Evolutionary conservation across 92 coral and sea anemone genomes (phyloP), one percentile per base, ranked within the genome.

Genomic region (Umimayanthus kanabou): DNA sequence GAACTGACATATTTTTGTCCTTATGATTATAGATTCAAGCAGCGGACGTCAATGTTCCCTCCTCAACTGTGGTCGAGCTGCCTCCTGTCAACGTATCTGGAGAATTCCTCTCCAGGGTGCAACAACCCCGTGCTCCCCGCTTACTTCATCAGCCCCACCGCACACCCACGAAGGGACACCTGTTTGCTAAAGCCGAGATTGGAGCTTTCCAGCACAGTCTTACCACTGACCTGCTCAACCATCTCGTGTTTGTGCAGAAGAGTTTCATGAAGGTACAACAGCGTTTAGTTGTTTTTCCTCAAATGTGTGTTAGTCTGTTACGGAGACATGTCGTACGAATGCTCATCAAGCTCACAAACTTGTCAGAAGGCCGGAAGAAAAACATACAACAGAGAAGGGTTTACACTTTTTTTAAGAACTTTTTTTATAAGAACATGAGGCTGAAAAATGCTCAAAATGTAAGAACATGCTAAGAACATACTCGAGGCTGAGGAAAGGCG

Each of bases 171-270:
- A 93, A 93, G 89, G 94, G 90, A 1, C 97, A 94, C 69, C 80
- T 97, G 88, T 85, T 88, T 76, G 92, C 92, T 20, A 92, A 89
- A 28, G 94, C 98, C 5, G 99, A 97, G 85, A 91, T 97, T 33
- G 99, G 99, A 45, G 91, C 99, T 2, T 95, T 97, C 91, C 96
- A 97, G 28, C 99, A 97, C 87, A 93, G 96, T 58, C 92, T 97
- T 57, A 95, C 99, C 43, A 97, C 99, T 5, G 99, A 97, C 84
- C 90, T 97, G 80, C 94, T 97, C 20, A 97, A 97, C 90, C 99
- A 97, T 83, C 94, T 97, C 39, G 98, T 97, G 81, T 97, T 97
- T 90, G 98, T 97, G 45, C 99, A 97, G 90, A 97, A 94, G 88
- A 96, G 99, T 76, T 97, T 97, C 78, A 97, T 97, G 99, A 97